These are phyloP conservation scores for Sanderia malayensis DNA, from an alignment of 30 jellyfish, hydroid and myxozoan genomes.

Conservation along the genomic window DNA sequence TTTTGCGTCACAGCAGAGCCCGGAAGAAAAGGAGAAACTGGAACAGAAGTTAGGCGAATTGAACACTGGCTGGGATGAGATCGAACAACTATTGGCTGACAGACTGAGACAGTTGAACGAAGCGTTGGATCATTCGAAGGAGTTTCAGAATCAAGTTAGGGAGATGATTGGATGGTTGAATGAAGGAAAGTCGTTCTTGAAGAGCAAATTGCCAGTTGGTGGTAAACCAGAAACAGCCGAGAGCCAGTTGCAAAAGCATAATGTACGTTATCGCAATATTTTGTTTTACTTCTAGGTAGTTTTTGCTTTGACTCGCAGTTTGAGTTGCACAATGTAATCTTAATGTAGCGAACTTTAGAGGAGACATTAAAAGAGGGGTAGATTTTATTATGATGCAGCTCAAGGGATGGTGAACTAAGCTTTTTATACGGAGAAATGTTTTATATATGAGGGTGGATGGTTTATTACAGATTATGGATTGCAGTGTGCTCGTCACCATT, in stretches of 20 bases:
- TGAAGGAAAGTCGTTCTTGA: slow-evolving; percentile 82
- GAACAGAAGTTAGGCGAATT: slow-evolving; percentile 51
- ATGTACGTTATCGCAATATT: too few relatives aligned
- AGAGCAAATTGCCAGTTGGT: slow-evolving; percentile 83
- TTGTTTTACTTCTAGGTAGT: too few relatives aligned
- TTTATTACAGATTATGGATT: too few relatives aligned
- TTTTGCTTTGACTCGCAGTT: too few relatives aligned
- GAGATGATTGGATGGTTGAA: slow-evolving; percentile 88
- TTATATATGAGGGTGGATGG: too few relatives aligned
- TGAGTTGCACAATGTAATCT: too few relatives aligned
- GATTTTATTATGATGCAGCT: too few relatives aligned
- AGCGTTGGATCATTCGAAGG: slow-evolving; percentile 85
- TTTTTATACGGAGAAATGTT: too few relatives aligned
- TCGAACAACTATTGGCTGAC: slow-evolving; percentile 60
- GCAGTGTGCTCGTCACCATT: too few relatives aligned
- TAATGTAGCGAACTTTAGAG: too few relatives aligned
- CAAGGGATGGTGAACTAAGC: too few relatives aligned
- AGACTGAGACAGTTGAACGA: slow-evolving; percentile 52
- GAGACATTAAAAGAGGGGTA: too few relatives aligned
- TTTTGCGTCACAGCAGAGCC: slow-evolving; percentile 55
- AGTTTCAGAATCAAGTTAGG: slow-evolving; percentile 86
- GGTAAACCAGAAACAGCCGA: slow-evolving; percentile 79
- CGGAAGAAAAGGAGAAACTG: slow-evolving; percentile 61
- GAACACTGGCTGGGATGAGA: slow-evolving; percentile 74
- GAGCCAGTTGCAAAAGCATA: slow-evolving; percentile 81